Base-by-base conservation (phyloP, 1,140 invertebrate genomes). In the Diabrotica virgifera region DNA sequence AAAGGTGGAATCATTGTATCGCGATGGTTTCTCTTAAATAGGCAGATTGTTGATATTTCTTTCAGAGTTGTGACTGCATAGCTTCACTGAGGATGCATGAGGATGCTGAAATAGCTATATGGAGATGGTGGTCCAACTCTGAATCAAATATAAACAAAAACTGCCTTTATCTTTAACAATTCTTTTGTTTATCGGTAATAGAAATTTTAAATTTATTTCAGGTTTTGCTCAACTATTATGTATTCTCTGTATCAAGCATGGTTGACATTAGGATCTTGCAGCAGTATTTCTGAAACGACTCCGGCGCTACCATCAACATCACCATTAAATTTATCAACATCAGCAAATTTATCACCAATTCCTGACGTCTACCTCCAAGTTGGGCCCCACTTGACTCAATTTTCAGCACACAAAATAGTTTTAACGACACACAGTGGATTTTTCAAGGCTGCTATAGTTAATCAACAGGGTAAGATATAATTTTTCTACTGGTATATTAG, bases 401-500 rank as follows among this genome's bases (percentile, higher is more conserved):
- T 90, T 76, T 84, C 87, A 0, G 89, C 88, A 1, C 89, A 91
- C 70, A 83, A 84, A 8, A 75, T 81, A 12, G 81, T 91, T 5
- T 74, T 92, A n/a, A 82, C 86, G 5, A 82, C 85, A 8, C 88
- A 91, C 72, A 90, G 89, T 70, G 89, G 89, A 6, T 91, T 90
- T 72, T 81, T 89, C 67, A 82, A 85, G 62, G 83, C 85, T 5
- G 80, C 84, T 36, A 78, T 86, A 10, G 36, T 72, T 5, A 74
- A 74, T 67, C 72, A 75, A 40, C 63, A 67, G 63, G 77, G 77
- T 78, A 72, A 40, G 1, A 8, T 55, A 36, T 52, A 53, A 2
- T 13, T 53, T 53, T 53, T 53, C 24, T 24, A 24, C 24, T 4
- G 24, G 4, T 24, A 24, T 2, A 24, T 24, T 24, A 24, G 24